A percentile compares a stretch with the other conserved stretches of the same genome.
Conservation (phyloP, 35 echinoderm and acorn worm species). For the Apostichopus parvimensis region DNA sequence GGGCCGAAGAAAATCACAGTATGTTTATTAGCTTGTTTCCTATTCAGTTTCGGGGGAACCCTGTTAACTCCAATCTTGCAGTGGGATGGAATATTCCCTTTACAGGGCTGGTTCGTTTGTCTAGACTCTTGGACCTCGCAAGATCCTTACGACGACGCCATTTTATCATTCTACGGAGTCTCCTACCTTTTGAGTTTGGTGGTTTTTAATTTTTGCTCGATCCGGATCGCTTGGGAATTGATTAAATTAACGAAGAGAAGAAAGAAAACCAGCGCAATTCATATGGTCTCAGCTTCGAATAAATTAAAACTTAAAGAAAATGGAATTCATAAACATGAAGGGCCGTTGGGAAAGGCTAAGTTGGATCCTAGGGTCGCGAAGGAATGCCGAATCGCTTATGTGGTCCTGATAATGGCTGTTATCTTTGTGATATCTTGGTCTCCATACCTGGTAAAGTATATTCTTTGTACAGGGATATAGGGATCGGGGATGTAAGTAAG, state of each 20-base stretch:
- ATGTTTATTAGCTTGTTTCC: neutral
- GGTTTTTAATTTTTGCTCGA: constrained; percentile 57
- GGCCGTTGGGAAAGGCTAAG: too few relatives aligned
- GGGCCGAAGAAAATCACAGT: constrained; percentile 8
- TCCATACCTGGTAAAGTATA: constrained; percentile 56
- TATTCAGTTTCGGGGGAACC: constrained; percentile 65
- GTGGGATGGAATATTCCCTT: constrained; percentile 33
- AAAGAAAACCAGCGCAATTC: neutral
- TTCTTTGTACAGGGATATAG: too few relatives aligned
- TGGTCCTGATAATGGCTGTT: constrained; percentile 37
- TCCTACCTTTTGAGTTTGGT: constrained; percentile 52
- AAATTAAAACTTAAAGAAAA: neutral
- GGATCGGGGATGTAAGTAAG: too few relatives aligned
- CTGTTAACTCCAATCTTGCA: constrained; percentile 58
- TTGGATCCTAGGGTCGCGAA: neutral
- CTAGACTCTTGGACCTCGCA: constrained; percentile 52
- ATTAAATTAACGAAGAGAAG: constrained; percentile 36
- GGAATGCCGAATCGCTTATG: constrained; percentile 42
- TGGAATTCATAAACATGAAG: too few relatives aligned
- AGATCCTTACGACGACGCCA: constrained; percentile 50
- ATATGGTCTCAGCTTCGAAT: neutral
- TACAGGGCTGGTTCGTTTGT: constrained; percentile 67
- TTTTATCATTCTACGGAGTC: constrained; percentile 56
- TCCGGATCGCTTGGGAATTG: constrained; percentile 41
- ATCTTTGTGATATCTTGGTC: constrained; percentile 65